These are phyloP conservation scores for Redunca redunca DNA, from an alignment of 2,113 vertebrate species.

Conservation along the genomic window DNA sequence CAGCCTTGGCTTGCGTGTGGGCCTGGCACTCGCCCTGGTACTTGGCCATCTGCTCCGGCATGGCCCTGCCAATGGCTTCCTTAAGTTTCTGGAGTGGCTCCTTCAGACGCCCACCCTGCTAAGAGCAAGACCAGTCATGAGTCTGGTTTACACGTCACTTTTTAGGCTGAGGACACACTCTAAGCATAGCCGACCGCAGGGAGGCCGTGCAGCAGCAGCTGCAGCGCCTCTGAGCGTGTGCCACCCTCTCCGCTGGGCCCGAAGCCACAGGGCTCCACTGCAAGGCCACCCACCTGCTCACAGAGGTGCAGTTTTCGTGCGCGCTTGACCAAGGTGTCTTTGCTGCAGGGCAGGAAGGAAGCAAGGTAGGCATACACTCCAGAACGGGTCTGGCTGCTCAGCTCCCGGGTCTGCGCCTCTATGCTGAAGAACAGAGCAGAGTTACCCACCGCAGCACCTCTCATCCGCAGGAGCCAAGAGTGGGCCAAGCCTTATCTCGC, in stretches of 20 bases:
- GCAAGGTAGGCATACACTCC: constrained; percentile 91
- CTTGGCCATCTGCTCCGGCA: constrained; percentile 92
- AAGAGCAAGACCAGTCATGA: neutral
- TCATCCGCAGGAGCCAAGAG: neutral
- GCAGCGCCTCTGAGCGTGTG: fast-evolving
- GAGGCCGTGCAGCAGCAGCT: neutral
- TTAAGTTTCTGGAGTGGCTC: constrained; percentile 90
- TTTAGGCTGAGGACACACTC: neutral
- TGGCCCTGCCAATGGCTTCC: constrained; percentile 88
- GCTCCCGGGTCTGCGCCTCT: constrained; percentile 88
- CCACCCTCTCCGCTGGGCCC: fast-evolving
- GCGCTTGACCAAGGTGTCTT: constrained; percentile 89
- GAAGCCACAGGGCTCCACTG: neutral
- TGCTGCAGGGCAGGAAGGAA: constrained; percentile 93
- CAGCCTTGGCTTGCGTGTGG: constrained; percentile 87
- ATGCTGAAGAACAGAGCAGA: constrained; percentile 83
- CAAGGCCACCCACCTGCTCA: constrained; percentile 82
- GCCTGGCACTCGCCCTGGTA: constrained; percentile 89
- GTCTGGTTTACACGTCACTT: fast-evolving
- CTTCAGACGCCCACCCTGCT: constrained; percentile 82
- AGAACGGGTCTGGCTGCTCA: constrained; percentile 86
- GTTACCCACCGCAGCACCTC: neutral
- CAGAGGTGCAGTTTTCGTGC: constrained; percentile 88
- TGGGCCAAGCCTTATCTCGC: neutral
- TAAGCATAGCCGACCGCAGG: fast-evolving